Percentiles rank a stretch among this genome's conserved stretches.
These are phyloP conservation scores for Trissolcus japonicus DNA, from an alignment of 2,888 invertebrate species.

Conservation along the genomic window DNA sequence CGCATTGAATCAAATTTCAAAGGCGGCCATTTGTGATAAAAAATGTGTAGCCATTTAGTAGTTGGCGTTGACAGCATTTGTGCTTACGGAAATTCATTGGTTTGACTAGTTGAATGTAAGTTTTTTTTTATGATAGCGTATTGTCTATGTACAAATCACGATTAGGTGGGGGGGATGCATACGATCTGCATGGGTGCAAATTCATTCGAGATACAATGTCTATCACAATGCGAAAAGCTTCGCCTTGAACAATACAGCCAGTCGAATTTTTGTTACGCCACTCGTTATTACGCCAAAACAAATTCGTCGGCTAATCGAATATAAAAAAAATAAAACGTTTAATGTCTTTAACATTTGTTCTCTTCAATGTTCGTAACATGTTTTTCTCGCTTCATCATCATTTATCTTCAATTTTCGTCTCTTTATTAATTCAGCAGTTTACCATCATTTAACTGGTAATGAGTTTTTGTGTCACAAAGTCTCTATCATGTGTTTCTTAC, in stretches of 20 bases:
- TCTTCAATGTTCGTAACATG: not conserved
- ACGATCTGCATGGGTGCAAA: constrained; percentile 25
- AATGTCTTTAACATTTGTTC: constrained; percentile 43
- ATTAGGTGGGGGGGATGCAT: constrained; percentile 34
- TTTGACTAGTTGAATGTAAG: constrained; percentile 71
- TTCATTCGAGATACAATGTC: constrained; percentile 49
- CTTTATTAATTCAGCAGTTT: not conserved
- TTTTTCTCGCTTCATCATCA: constrained; percentile 10
- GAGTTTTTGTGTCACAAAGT: constrained; percentile 17
- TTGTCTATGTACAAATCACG: constrained; percentile 67
- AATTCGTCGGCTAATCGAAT: constrained; percentile 41
- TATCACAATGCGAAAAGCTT: constrained; percentile 50
- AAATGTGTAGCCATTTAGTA: no score
- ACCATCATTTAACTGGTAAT: constrained; percentile 4
- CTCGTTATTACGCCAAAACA: constrained; percentile 40
- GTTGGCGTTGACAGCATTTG: constrained; percentile 63
- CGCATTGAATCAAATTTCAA: no score
- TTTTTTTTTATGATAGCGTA: constrained; percentile 70
- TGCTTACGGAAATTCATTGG: constrained; percentile 70
- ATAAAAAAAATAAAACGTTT: constrained; percentile 56
- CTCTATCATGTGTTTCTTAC: constrained; percentile 33
- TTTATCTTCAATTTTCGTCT: constrained; percentile 5
- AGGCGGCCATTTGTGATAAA: no score
- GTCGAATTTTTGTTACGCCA: constrained; percentile 42
- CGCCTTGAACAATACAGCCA: constrained; percentile 47